phyloP scores from a whole-genome alignment of 37 sponge, comb jelly and placozoan species.

The Chondrosia reniformis region DNA sequence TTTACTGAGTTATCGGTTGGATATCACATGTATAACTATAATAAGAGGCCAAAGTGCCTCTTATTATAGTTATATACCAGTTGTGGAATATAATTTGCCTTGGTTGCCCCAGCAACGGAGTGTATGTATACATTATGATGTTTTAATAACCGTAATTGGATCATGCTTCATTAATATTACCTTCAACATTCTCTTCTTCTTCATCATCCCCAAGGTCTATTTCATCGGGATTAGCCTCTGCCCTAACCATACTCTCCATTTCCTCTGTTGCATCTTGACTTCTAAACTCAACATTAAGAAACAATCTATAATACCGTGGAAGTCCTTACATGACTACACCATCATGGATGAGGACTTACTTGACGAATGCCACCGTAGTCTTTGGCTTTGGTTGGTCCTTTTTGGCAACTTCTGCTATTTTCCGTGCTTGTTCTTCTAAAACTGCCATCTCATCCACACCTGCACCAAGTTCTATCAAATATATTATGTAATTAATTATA shows the following conservation, averaged over 20 bases:
- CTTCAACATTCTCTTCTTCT: constrained; percentile 62
- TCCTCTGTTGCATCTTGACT: constrained; percentile 67
- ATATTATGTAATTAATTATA: no score
- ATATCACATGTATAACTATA: no score
- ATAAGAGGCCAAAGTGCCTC: no score
- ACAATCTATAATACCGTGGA: no score
- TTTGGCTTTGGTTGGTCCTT: constrained; percentile 61
- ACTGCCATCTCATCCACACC: constrained; percentile 73
- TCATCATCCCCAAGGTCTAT: constrained; percentile 82
- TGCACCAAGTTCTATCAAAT: constrained; percentile 19
- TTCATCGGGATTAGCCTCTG: constrained; percentile 84
- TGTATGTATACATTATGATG: no score
- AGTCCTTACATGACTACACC: background rate
- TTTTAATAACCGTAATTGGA: no score
- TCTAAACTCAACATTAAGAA: constrained; percentile 31
- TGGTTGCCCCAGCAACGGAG: no score
- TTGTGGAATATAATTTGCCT: no score
- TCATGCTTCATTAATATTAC: no score
- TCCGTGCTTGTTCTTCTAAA: constrained; percentile 73
- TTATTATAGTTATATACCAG: no score
- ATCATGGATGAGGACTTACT: constrained; percentile 44
- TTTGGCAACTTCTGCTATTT: constrained; percentile 71
- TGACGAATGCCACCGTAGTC: constrained; percentile 65
- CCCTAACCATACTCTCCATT: constrained; percentile 68
- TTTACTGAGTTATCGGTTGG: no score